Evolutionary conservation across 2,888 invertebrate genomes (phyloP), one percentile per base, ranked within the genome.

Genomic region (Cephus spinipes): DNA sequence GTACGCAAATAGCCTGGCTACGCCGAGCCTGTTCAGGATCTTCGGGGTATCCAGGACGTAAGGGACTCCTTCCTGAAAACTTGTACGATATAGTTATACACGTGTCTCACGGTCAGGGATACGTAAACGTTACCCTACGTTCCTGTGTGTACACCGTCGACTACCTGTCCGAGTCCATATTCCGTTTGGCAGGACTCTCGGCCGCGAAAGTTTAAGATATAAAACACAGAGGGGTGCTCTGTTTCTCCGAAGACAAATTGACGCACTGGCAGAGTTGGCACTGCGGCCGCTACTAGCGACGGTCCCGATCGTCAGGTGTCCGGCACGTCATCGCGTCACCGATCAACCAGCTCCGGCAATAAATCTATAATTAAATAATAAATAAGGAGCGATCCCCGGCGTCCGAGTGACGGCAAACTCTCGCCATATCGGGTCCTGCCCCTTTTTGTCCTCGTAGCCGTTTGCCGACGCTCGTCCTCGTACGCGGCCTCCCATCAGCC

Each of bases 291-390:
- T 23, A 23, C 23, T 55, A 55, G 55, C 55, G 12, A 76, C n/a
- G 55, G 31, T 79, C 74, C 77, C 77, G 69, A 76, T 74, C 84
- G 78, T 85, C 82, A 84, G 83, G 84, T 85, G 86, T 84, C 81
- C 77, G 83, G 80, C 81, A 79, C 80, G 79, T 81, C 79, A 77
- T 80, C 77, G 76, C 84, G 79, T 84, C 84, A 79, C 81, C 84
- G 78, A 81, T 84, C 80, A 74, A 75, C 77, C 79, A 82, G 81
- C 74, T 78, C 79, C 34, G 79, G 81, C 85, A 86, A 88, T 89
- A 90, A 90, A 88, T 89, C 86, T 87, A 87, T 90, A 89, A 89
- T 90, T 88, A 87, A 87, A 89, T 88, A 88, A 89, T 89, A 88
- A 89, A 89, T 85, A 86, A 89, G 87, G 85, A 87, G 83, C 82